A percentile compares a stretch with the other conserved stretches of the same genome.
phyloP scores from a whole-genome alignment of 2,888 invertebrate genomes.

The Branchipolynoe longqiensis region DNA sequence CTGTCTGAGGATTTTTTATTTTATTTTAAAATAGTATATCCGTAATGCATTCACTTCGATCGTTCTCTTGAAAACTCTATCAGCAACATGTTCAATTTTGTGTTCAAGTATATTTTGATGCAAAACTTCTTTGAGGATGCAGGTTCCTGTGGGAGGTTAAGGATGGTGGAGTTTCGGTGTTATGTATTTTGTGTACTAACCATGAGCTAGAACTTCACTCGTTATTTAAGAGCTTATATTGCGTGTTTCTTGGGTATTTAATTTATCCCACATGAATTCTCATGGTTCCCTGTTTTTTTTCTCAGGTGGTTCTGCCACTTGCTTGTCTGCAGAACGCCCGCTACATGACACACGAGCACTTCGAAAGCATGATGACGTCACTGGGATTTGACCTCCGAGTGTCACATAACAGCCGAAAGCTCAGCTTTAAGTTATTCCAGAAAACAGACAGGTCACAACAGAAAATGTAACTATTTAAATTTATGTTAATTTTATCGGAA shows the following conservation, averaged over 20 bases:
- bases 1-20: too few relatives aligned
- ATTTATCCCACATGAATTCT: neutral
- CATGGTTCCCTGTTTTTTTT: neutral
- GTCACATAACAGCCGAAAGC: constrained; percentile 40
- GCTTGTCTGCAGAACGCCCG: constrained; percentile 58
- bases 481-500: neutral
- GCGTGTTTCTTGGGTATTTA: neutral
- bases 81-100: too few relatives aligned
- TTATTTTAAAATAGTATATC: too few relatives aligned
- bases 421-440: constrained; percentile 27
- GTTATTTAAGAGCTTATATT: too few relatives aligned
- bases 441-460: neutral
- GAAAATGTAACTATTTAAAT: constrained; percentile 39
- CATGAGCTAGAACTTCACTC: too few relatives aligned
- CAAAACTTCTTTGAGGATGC: too few relatives aligned
- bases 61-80: too few relatives aligned
- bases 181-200: too few relatives aligned
- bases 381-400: constrained; percentile 29
- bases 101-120: too few relatives aligned
- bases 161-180: too few relatives aligned
- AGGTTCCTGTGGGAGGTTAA: too few relatives aligned
- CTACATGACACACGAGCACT: constrained; percentile 36
- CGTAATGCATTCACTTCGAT: too few relatives aligned
- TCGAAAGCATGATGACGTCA: constrained; percentile 33
- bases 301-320: constrained; percentile 54